phyloP scores from a whole-genome alignment of 2,888 invertebrate species.

The Enoplolaimus lenunculus region DNA sequence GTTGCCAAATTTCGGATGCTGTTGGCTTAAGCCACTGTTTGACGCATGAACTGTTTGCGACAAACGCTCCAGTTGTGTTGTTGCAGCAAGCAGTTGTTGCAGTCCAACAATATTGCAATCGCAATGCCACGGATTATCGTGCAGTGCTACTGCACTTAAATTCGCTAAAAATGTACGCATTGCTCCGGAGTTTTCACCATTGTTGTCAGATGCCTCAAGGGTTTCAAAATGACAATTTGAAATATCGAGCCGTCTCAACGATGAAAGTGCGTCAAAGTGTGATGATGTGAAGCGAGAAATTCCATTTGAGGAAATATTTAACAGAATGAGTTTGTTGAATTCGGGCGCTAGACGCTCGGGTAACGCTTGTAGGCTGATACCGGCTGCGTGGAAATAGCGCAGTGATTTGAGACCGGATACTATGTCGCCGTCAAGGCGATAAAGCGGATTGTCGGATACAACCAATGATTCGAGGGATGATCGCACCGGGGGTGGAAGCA shows the following conservation, averaged over 20 bases:
- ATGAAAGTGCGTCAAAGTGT: background rate
- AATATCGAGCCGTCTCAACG: slow-evolving; percentile 1
- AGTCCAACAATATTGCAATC: background rate
- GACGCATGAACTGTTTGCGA: background rate
- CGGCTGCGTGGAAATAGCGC: background rate
- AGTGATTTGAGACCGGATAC: background rate
- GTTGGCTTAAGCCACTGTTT: background rate
- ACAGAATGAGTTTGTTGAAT: background rate
- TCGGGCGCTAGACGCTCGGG: background rate
- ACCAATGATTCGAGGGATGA: background rate
- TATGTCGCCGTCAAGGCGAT: background rate
- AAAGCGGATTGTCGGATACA: slow-evolving; percentile 13
- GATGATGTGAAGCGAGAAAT: background rate
- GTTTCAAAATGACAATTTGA: slow-evolving; percentile 10
- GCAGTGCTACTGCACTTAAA: background rate
- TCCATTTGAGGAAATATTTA: slow-evolving; percentile 13
- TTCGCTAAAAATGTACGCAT: background rate
- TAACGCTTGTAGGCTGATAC: background rate
- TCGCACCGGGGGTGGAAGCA: background rate
- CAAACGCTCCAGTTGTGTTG: background rate
- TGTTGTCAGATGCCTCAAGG: background rate
- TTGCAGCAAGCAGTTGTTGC: background rate
- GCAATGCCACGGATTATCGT: slow-evolving; percentile 15
- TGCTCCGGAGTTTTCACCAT: too few relatives aligned
- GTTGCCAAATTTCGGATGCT: background rate